Base-by-base conservation (phyloP, 64 coral and sea anemone species). In the Trachythela sp. region DNA sequence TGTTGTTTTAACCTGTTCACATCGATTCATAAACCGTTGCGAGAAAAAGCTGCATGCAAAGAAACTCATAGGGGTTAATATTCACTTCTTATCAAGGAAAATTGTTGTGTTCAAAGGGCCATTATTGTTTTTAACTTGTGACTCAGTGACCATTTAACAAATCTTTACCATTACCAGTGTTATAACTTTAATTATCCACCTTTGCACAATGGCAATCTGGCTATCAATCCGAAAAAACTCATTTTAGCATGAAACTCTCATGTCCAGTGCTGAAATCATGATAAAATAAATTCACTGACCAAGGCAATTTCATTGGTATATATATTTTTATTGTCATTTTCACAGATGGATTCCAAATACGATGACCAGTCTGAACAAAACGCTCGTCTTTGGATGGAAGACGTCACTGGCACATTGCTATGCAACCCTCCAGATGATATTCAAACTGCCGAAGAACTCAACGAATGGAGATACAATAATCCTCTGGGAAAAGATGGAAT, bases 341-440 rank as follows among this genome's bases (percentile, higher is more conserved):
- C 13, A 29, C 33, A 80, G 75, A 80, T 80, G 37, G 75, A 35
- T 9, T 35, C 75, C 9, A 80, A 80, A 80, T 80, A 80, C 33
- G 75, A 80, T 39, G 31, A 35, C 15, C 33, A 80, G 13, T 20
- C 75, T 0, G 75, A 80, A 37, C 75, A 80, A 39, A 80, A 80
- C 33, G 31, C 33, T 38, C 75, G 75, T 29, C 75, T 80, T 36
- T 80, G 75, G 75, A 80, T 80, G 75, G 75, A 80, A 80, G 75
- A 80, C 35, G 75, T 80, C 3, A 80, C 75, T 37, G 75, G 75
- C 20, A 80, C 75, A 30, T 36, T 80, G 75, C 37, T 80, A 0
- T 80, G 31, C 20, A 80, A 80, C 10, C 75, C 75, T 15, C 75
- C 75, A 34, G 75, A 80, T 18, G 75, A 80, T 80, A 80, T 80